These are phyloP conservation scores for Leptinotarsa haldemani DNA, from an alignment of 2,888 invertebrate genomes.

Conservation along the genomic window DNA sequence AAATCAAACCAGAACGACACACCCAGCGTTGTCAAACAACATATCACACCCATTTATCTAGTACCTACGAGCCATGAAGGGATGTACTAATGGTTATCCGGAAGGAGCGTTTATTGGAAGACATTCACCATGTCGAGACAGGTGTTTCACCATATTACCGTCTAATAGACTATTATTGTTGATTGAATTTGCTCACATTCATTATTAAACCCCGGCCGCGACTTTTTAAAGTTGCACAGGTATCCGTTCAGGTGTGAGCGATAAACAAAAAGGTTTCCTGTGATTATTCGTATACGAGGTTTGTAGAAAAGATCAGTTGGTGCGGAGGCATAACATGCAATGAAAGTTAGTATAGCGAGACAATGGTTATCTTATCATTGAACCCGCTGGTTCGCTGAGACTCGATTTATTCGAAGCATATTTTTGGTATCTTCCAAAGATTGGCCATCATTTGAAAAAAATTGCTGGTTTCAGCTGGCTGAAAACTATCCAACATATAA, in stretches of 20 bases:
- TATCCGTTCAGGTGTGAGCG: constrained; percentile 35
- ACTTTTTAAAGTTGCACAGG: constrained; percentile 24
- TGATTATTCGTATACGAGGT: constrained; percentile 20
- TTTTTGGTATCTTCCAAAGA: too few relatives aligned
- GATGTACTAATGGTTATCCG: constrained; percentile 20
- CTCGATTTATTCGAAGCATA: too few relatives aligned
- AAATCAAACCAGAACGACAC: constrained; percentile 28
- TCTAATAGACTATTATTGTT: constrained; percentile 40
- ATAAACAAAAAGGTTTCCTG: constrained; percentile 28
- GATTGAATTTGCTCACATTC: constrained; percentile 38
- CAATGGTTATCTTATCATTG: too few relatives aligned
- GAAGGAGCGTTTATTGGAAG: constrained; percentile 19
- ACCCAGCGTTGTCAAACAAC: constrained; percentile 23
- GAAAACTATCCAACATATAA: too few relatives aligned
- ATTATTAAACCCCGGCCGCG: constrained; percentile 30
- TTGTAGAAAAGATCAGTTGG: not conserved
- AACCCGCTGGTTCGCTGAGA: too few relatives aligned
- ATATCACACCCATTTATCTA: constrained; percentile 15
- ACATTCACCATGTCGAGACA: constrained; percentile 29
- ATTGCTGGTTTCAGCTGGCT: too few relatives aligned
- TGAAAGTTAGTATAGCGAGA: not conserved
- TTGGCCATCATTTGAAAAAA: too few relatives aligned
- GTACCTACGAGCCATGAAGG: constrained; percentile 19
- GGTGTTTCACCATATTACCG: constrained; percentile 38
- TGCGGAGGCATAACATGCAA: not conserved